Conservation (phyloP, 2,888 invertebrate genomes). For the Archaeoteleia sp. region DNA sequence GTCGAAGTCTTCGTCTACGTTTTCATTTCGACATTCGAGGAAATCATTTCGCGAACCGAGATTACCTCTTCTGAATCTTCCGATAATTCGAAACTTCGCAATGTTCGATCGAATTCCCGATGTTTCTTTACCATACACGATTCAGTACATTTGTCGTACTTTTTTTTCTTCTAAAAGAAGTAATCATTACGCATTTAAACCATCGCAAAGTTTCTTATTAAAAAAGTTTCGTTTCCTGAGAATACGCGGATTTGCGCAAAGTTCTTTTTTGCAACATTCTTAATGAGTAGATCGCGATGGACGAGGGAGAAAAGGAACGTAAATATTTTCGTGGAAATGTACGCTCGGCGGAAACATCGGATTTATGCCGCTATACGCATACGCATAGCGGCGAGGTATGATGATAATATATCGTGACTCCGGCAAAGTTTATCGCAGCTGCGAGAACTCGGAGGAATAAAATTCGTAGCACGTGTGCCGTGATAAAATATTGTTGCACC, state of each 20-base stretch:
- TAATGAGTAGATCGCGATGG: conserved; percentile 3
- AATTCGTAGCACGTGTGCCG: conserved; percentile 12
- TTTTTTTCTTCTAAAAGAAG: not conserved
- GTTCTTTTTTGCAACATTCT: not conserved
- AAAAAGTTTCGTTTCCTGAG: not conserved
- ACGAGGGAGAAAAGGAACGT: not conserved
- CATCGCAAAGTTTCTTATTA: conserved; percentile 2
- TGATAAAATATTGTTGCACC: conserved; percentile 11
- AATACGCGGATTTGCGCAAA: not conserved
- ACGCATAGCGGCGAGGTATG: conserved; percentile 1
- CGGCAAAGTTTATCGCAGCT: conserved; percentile 3
- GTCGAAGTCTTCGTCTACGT: conserved; percentile 19
- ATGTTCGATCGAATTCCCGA: too few relatives aligned
- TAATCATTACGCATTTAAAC: not conserved
- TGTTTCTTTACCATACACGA: not conserved
- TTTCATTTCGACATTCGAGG: not conserved
- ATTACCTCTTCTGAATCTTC: not conserved
- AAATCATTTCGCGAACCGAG: conserved; percentile 1
- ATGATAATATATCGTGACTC: conserved; percentile 3
- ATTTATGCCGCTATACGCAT: conserved; percentile 3
- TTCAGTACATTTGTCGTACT: not conserved
- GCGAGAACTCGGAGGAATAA: conserved; percentile 4
- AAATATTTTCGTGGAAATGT: not conserved
- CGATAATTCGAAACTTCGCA: too few relatives aligned
- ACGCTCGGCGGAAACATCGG: not conserved